These are phyloP conservation scores for Drosophila grimshawi DNA, from an alignment of 1,140 invertebrate genomes.

Conservation along the genomic window DNA sequence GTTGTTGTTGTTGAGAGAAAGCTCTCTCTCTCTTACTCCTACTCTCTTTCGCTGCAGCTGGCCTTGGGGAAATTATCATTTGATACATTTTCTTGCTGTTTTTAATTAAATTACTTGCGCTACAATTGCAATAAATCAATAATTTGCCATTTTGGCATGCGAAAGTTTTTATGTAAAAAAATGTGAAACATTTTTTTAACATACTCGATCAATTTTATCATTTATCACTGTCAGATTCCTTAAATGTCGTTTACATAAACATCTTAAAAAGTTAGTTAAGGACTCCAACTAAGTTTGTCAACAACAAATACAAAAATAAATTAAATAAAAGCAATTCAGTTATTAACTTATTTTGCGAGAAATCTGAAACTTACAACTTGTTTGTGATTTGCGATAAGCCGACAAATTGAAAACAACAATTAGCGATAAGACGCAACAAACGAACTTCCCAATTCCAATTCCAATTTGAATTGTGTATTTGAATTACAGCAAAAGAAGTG, in stretches of 20 bases:
- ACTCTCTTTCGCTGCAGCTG: background rate
- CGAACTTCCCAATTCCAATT: background rate
- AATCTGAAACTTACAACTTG: no score
- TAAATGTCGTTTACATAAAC: no score
- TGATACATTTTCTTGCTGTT: background rate
- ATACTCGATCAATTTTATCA: no score
- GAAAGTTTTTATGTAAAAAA: background rate
- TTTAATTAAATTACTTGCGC: background rate
- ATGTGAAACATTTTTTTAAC: no score
- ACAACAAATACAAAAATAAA: no score
- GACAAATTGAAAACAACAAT: background rate
- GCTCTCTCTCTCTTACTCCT: slow-evolving; percentile 18
- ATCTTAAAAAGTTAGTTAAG: no score
- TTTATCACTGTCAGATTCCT: no score
- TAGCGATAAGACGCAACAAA: background rate
- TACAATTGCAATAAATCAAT: background rate
- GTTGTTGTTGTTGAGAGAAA: slow-evolving; percentile 31
- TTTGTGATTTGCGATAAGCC: background rate
- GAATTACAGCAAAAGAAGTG: slow-evolving; percentile 2
- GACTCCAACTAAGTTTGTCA: no score
- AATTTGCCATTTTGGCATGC: background rate
- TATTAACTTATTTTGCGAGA: background rate
- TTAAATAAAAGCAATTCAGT: no score
- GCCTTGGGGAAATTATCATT: background rate
- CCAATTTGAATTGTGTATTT: slow-evolving; percentile 8